Percentiles rank a stretch among this genome's conserved stretches.
Conservation (phyloP, 2,888 invertebrate genomes). For the Synanthedon vespiformis region DNA sequence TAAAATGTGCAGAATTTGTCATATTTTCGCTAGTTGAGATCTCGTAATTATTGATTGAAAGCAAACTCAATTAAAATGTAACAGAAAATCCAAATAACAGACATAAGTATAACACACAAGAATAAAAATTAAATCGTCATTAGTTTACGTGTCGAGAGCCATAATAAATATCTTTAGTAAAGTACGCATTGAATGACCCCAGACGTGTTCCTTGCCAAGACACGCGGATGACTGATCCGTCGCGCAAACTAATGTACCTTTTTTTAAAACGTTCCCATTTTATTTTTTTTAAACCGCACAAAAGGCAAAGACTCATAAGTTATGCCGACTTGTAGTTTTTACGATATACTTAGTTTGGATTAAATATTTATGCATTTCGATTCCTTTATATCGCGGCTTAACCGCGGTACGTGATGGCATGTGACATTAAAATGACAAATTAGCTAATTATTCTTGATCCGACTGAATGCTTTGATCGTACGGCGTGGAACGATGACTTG, state of each 20-base stretch:
- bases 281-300: slow-evolving; percentile 52
- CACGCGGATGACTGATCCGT: slow-evolving; percentile 63
- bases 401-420: slow-evolving; percentile 60
- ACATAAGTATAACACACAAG: slow-evolving; percentile 7
- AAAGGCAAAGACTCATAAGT: slow-evolving; percentile 59
- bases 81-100: no score
- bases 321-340: slow-evolving; percentile 66
- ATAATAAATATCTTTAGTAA: slow-evolving; percentile 29
- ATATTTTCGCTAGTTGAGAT: no score
- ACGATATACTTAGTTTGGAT: slow-evolving; percentile 59
- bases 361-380: slow-evolving; percentile 55
- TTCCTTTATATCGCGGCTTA: slow-evolving; percentile 33
- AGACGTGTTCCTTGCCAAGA: slow-evolving; percentile 51
- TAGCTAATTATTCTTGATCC: slow-evolving; percentile 68
- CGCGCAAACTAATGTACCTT: slow-evolving; percentile 62
- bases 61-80: no score
- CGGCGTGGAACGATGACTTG: slow-evolving; percentile 37
- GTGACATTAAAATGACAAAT: slow-evolving; percentile 71
- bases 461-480: slow-evolving; percentile 53
- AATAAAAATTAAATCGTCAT: slow-evolving; percentile 48
- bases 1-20: no score
- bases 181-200: slow-evolving; percentile 33
- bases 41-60: no score
- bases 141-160: slow-evolving; percentile 28
- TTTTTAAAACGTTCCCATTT: slow-evolving; percentile 41